Base-by-base conservation (phyloP, 1,140 invertebrate species). In the Orussus abietinus region DNA sequence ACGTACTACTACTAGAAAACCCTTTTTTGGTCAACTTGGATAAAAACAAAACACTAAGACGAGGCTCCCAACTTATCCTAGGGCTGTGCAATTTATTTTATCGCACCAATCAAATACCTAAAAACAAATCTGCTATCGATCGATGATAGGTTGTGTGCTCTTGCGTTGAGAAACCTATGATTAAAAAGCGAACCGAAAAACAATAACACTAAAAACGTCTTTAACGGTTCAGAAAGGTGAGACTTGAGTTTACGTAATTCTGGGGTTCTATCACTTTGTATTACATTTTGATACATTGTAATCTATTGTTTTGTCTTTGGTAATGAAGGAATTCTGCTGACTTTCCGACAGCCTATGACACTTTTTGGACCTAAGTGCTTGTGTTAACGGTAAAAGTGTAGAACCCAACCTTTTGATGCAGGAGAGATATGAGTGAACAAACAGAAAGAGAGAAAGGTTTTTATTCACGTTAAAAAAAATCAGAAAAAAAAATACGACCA, bases 161-260 rank as follows among this genome's bases (percentile, higher is more conserved):
- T 67, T 66, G 51, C 63, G 50, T 67, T 64, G 55, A 65, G 57
- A 64, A 61, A 56, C 43, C 51, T 65, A 57, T 58, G 58, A 66
- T 67, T 64, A 68, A 15, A 36, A 36, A 36, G 21, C 18, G 22
- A 25, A 25, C 57, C 1, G 9, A 35, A 22, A 39, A 25, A 34
- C n/a, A 19, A 30, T 39, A 46, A 14, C 5, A 40, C 35, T 28
- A 61, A 59, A 64, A 55, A 51, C 67, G 58, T 65, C 66, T 68
- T n/a, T 68, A 65, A 59, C 55, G 62, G 49, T 69, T 59, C 48
- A 59, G 60, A 66, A 74, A 74, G 71, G 71, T 74, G 71, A 74
- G 70, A 64, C 62, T 64, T 62, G 66, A 68, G 69, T 70, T 72
- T 67, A 67, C 47, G 52, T 64, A 61, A 63, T 65, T 64, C 45